These are phyloP conservation scores for Aplodontia rufa DNA, from an alignment of 2,113 vertebrate genomes.

Conservation along the genomic window DNA sequence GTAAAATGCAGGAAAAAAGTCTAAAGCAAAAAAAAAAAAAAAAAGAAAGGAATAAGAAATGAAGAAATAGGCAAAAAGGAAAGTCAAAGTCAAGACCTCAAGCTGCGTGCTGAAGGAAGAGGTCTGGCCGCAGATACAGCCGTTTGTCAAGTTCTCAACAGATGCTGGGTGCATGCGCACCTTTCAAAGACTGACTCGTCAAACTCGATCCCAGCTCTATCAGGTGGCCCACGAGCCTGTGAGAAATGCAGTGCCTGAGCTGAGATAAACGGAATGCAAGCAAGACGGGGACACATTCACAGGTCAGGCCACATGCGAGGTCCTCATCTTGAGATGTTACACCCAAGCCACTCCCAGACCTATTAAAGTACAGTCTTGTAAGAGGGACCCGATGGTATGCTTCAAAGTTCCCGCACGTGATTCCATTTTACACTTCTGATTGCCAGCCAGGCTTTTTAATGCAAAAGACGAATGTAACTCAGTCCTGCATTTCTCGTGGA, in stretches of 20 bases:
- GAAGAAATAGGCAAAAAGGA: background rate
- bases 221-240: background rate
- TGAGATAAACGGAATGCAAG: background rate
- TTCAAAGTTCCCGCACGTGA: no score
- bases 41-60: background rate
- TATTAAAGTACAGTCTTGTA: background rate
- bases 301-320: accelerated
- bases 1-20: no score
- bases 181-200: background rate
- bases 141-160: background rate
- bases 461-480: background rate
- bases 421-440: background rate
- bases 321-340: background rate
- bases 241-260: background rate
- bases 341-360: background rate
- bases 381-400: background rate
- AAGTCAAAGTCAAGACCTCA: background rate
- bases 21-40: background rate
- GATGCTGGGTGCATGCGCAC: background rate
- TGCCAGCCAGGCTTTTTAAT: accelerated
- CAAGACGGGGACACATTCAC: accelerated
- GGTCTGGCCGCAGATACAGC: background rate
- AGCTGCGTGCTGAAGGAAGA: background rate
- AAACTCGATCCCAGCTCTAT: background rate
- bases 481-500: background rate